Evolutionary conservation across 2,888 invertebrate genomes (phyloP), one percentile per base, ranked within the genome.

Genomic region (Mantis religiosa): DNA sequence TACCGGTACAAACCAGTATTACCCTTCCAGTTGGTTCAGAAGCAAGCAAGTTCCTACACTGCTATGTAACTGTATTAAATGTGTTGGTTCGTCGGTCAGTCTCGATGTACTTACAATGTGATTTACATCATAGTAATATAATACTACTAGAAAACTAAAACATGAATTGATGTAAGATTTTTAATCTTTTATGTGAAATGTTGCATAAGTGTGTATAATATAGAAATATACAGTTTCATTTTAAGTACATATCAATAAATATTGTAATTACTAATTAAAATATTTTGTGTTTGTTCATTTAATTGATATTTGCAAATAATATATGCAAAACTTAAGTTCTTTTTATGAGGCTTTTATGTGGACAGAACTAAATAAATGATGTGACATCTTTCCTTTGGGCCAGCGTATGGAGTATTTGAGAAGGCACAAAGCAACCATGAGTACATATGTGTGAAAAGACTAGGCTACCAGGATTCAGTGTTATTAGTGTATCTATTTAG

Each of bases 31-130:
- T 82, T 81, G 27, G n/a, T 81, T 81, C 34, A 71, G 71, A 34
- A 81, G 71, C 83, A 87, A 82, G 85, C 88, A 89, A 89, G 89
- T 89, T 89, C 89, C 89, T 89, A 89, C 82, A 87, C 86, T 89
- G 89, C 89, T 89, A 87, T 82, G 82, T n/a, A n/a, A 82, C 82
- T 87, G 87, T 82, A 71, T 81, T 87, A 81, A 28, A 28, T 71
- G 30, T 82, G 30, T 71, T 71, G 54, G 54, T 71, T 71, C 54
- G 54, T 71, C 54, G 54, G 54, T 54, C 54, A 54, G 87, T 87
- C 71, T 87, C 82, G 82, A 87, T 87, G 87, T 87, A 87, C 87
- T 87, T 87, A 86, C 81, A 71, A 82, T 34, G 87, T 87, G 87
- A 87, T 87, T 87, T 87, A 82, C 54, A 71, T 71, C 54, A 71